These are phyloP conservation scores for Coregonus sp. DNA, from an alignment of 2,797 vertebrate species.

Conservation along the genomic window DNA sequence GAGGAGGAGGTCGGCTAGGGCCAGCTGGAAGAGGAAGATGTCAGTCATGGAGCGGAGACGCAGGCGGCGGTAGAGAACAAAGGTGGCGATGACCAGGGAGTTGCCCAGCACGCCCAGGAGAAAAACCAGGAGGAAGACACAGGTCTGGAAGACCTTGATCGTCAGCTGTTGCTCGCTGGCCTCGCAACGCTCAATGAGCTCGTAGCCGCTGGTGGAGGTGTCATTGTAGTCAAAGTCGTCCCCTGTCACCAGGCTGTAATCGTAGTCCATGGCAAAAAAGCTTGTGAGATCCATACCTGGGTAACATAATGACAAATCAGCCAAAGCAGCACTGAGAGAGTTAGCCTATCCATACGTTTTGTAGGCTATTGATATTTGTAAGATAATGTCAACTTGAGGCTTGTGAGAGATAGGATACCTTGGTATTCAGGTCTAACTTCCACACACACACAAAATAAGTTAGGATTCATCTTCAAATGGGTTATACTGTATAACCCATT, in stretches of 20 bases:
- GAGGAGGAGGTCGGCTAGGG: conserved; percentile 86
- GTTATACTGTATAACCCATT: too few species aligned
- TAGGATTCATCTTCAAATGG: too few species aligned
- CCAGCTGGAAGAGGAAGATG: conserved; percentile 86
- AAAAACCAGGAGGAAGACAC: conserved; percentile 76
- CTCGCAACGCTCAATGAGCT: conserved; percentile 66
- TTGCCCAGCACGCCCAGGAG: conserved; percentile 82
- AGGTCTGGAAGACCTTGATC: conserved; percentile 78
- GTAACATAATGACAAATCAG: conserved; percentile 4
- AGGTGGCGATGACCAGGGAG: conserved; percentile 84
- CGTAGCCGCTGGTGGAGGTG: conserved; percentile 35
- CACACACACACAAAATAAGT: too few species aligned
- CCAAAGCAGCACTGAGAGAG: not conserved
- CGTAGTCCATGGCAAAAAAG: fast-evolving
- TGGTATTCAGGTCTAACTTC: too few species aligned
- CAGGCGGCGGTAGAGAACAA: conserved; percentile 66
- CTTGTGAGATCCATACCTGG: conserved; percentile 7
- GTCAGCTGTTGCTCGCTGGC: conserved; percentile 45
- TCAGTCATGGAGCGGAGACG: conserved; percentile 80
- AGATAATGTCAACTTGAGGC: not conserved
- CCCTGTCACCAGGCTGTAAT: not conserved
- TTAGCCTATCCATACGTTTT: not conserved
- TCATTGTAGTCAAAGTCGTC: fast-evolving
- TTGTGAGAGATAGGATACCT: not conserved
- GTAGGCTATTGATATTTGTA: not conserved